These are phyloP conservation scores for Pholis gunnellus DNA, from an alignment of 2,113 vertebrate species.

Conservation along the genomic window DNA sequence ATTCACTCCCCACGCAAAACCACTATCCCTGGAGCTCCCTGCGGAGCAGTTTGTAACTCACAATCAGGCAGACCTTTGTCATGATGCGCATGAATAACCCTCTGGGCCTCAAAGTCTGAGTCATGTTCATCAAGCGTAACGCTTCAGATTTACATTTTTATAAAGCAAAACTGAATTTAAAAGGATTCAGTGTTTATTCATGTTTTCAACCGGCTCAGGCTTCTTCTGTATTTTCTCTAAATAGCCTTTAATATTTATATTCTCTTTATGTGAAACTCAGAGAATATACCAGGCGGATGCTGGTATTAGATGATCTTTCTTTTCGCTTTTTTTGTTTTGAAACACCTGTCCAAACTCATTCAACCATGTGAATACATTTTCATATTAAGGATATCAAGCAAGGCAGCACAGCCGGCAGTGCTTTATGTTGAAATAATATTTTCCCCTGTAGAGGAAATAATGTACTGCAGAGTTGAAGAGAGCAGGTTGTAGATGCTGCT, in stretches of 20 bases:
- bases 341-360: slow-evolving; percentile 18
- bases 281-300: not conserved
- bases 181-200: slow-evolving; percentile 25
- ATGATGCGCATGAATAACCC: slow-evolving; percentile 58
- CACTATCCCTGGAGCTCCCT: slow-evolving; percentile 51
- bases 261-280: not conserved
- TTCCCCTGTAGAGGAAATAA: slow-evolving; percentile 16
- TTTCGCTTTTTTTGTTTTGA: not conserved
- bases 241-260: slow-evolving; percentile 25
- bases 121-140: slow-evolving; percentile 46
- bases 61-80: slow-evolving; percentile 68
- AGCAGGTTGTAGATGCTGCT: slow-evolving; percentile 10
- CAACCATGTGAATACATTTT: slow-evolving; percentile 8
- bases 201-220: not conserved
- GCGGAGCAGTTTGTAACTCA: slow-evolving; percentile 44
- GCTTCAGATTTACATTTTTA: slow-evolving; percentile 60
- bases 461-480: slow-evolving; percentile 21
- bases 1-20: slow-evolving; percentile 54
- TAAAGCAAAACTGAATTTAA: slow-evolving; percentile 37
- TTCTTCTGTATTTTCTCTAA: slow-evolving; percentile 25
- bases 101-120: slow-evolving; percentile 51
- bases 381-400: not conserved
- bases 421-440: slow-evolving; percentile 32
- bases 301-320: slow-evolving; percentile 8
- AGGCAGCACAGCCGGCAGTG: not conserved